Evolutionary conservation across 2,113 vertebrate species (phyloP).

Genomic region (Sialia sialis): DNA sequence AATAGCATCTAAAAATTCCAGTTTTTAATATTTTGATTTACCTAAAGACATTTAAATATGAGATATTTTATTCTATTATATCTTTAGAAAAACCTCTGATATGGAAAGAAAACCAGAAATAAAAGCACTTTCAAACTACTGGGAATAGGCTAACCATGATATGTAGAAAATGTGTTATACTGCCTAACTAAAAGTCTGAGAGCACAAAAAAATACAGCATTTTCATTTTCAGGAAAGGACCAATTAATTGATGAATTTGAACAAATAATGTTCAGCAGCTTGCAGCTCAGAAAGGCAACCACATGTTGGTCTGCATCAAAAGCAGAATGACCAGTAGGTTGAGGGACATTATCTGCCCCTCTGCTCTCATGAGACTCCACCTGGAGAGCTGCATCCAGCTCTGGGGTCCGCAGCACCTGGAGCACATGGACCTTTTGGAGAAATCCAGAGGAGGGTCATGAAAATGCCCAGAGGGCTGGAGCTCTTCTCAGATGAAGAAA

Average conservation of each 20-base stretch:
- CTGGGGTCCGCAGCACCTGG: neutral
- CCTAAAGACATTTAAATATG: neutral
- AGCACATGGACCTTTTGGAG: neutral
- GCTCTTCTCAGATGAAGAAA: neutral
- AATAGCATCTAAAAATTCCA: neutral
- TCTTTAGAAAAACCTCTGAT: neutral
- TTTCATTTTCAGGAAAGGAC: neutral
- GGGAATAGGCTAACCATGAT: neutral
- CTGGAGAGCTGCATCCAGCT: neutral
- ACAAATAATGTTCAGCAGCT: neutral
- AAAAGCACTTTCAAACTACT: neutral
- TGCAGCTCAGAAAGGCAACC: neutral
- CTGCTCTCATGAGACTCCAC: neutral
- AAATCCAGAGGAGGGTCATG: neutral
- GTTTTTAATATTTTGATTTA: neutral
- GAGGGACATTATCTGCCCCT: neutral
- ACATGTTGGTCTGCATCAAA: neutral
- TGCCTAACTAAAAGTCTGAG: neutral
- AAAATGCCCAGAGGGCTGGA: neutral
- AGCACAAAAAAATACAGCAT: neutral
- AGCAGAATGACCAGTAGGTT: neutral
- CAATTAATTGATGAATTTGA: neutral
- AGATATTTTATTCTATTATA: neutral
- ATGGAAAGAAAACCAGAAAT: neutral
- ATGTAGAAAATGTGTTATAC: neutral